Evolutionary conservation across 1,140 invertebrate genomes (phyloP), one percentile per base, ranked within the genome.

Genomic region (Drosophila hydei): DNA sequence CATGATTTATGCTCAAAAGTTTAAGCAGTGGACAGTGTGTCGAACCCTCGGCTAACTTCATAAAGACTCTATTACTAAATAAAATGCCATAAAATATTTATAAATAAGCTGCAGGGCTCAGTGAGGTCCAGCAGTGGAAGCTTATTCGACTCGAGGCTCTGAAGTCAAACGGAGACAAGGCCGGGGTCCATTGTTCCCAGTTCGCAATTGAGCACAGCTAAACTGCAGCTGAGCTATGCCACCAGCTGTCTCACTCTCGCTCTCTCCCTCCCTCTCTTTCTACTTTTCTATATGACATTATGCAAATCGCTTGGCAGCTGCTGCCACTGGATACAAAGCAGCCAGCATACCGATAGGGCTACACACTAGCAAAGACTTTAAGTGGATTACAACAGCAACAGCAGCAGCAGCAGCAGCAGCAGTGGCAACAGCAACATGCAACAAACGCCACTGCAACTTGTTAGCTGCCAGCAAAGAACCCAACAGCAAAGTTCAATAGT

Each of bases 41-140:
- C 36, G 36, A 56, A 56, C 60, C 64, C 33, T 50, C 59, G 65
- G 14, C 55, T 51, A 64, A 71, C 61, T 65, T 64, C 43, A 58
- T 65, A 58, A 71, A 65, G 68, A 58, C 68, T 71, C 64, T 71
- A 71, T 71, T 71, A 71, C 61, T 65, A 71, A 71, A 71, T 65
- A 64, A 65, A 71, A 65, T 71, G 61, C 52, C 61, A 58, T 65
- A 23, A 64, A 71, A 71, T 48, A 25, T 56, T 50, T 50, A 43
- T 63, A 71, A 71, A 65, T 45, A 71, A 71, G 52, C 43, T 51
- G 55, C 38, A 33, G 19, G 27, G 12, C 12, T 19, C 23, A 30
- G 9, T 16, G 14, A 52, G 27, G 16, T 48, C 21, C 45, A 25
- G 5, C 23, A 45, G 16, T 5, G 42, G 42, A 45, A 45, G 36